Conservation (phyloP, 2,888 invertebrate species). For the Drosophila cracens region DNA sequence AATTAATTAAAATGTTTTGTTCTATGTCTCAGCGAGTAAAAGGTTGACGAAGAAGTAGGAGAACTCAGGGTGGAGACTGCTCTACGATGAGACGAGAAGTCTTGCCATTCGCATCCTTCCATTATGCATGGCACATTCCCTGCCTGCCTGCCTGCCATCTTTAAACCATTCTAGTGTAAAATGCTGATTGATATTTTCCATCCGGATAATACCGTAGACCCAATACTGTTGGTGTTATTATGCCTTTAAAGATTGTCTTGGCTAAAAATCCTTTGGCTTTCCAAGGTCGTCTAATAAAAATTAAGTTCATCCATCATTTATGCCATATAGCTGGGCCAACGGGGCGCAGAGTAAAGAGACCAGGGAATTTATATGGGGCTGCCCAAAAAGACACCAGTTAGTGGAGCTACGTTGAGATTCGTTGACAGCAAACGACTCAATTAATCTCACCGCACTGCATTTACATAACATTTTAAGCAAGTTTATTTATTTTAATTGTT, state of each 20-base stretch:
- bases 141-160: constrained; percentile 8
- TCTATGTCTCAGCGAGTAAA: constrained; percentile 38
- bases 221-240: constrained; percentile 20
- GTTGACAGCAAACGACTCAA: constrained; percentile 65
- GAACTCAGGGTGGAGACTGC: neutral
- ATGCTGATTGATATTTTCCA: constrained; percentile 76
- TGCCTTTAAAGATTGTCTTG: constrained; percentile 27
- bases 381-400: neutral
- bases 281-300: constrained; percentile 76
- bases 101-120: constrained; percentile 21
- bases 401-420: constrained; percentile 11
- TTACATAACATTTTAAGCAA: constrained; percentile 73
- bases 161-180: constrained; percentile 68
- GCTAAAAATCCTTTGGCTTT: constrained; percentile 38
- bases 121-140: constrained; percentile 10
- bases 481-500: constrained; percentile 70
- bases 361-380: neutral
- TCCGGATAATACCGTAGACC: constrained; percentile 67
- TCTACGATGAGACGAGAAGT: constrained; percentile 26
- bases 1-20: constrained; percentile 79
- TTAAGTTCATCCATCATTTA: constrained; percentile 78
- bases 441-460: constrained; percentile 69
- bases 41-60: neutral
- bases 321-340: constrained; percentile 20
- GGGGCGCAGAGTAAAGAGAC: neutral